Evolutionary conservation across 2,113 vertebrate genomes (phyloP), one percentile per base, ranked within the genome.

Genomic region (Caranx melampygus): DNA sequence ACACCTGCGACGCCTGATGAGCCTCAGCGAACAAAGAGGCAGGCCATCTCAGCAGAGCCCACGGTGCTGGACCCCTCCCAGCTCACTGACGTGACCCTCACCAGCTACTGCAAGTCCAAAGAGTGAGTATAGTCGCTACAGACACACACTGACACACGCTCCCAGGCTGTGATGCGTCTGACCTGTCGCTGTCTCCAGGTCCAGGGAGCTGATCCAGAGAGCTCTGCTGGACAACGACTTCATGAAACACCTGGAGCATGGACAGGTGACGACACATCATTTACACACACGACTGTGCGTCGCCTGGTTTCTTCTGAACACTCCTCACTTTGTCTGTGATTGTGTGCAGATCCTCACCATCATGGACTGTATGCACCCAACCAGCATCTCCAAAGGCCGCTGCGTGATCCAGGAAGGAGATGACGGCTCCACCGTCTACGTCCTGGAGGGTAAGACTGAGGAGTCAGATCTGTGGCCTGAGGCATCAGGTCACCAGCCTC

Each of bases 211-310:
- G 85, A 95, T 95, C 82, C 92, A 94, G 44, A 88, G 78, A 11
- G 95, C 95, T 44, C 87, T 95, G 2, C 82, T 95, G 88, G 92
- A 94, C 79, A 95, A 95, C 7, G 95, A 95, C 79, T 95, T 95
- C 83, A 94, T 95, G 95, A 94, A 94, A 72, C 94, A 94, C 3
- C 86, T 95, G 77, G 93, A 95, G 26, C 87, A 86, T 8, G 90
- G 87, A 1, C 95, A 95, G 92, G 94, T 94, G 58, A 81, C 13
- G 49, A 67, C 54, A 70, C 88, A 20, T 6, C 35, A 34, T 12
- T 33, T 20, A 49, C 7, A 42, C 26, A 26, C 26, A 26, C 26
- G 26, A 26, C 4, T 0, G n/a, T 18, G 2, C 0, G 0, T 45
- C 13, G 8, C 6, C 1, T 26, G 35, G 12, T 12, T 35, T 35